These are phyloP conservation scores for Ceratina japonica DNA, from an alignment of 1,140 invertebrate species.

Conservation along the genomic window DNA sequence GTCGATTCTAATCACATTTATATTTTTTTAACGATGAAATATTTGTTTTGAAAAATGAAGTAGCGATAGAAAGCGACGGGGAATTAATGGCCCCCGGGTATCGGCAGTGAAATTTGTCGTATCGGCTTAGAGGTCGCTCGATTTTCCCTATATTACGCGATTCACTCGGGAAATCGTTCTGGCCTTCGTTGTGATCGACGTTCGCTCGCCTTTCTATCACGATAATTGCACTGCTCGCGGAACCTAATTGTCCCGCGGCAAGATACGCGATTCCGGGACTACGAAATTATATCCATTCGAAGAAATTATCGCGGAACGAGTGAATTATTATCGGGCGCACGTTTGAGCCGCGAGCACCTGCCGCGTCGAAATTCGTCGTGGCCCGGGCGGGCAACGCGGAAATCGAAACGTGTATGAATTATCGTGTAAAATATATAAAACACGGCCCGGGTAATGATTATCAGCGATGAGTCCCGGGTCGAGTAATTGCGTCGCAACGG, in stretches of 20 bases:
- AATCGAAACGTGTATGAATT: not conserved
- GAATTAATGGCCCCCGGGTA: slow-evolving; percentile 32
- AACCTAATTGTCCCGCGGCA: not conserved
- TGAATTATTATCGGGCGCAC: too few relatives aligned
- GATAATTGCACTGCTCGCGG: not conserved
- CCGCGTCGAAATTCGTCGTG: too few relatives aligned
- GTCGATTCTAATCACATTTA: too few relatives aligned
- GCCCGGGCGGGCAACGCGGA: too few relatives aligned
- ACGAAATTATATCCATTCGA: too few relatives aligned
- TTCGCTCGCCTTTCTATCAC: not conserved
- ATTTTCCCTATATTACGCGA: not conserved
- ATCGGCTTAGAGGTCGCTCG: slow-evolving; percentile 1
- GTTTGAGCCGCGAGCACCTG: not conserved
- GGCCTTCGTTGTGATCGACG: not conserved
- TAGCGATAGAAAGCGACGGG: slow-evolving; percentile 35
- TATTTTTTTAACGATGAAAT: too few relatives aligned
- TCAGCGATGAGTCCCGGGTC: not conserved
- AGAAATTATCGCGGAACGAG: too few relatives aligned
- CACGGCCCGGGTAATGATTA: not conserved
- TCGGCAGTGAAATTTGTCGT: slow-evolving; percentile 34
- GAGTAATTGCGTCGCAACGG: slow-evolving; percentile 8
- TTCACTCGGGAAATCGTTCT: slow-evolving; percentile 23
- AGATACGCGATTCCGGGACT: too few relatives aligned
- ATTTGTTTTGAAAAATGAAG: not conserved
- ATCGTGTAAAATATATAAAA: slow-evolving; percentile 11